phyloP scores from a whole-genome alignment of 2,113 vertebrate species.

The Vulpes ferrilata region DNA sequence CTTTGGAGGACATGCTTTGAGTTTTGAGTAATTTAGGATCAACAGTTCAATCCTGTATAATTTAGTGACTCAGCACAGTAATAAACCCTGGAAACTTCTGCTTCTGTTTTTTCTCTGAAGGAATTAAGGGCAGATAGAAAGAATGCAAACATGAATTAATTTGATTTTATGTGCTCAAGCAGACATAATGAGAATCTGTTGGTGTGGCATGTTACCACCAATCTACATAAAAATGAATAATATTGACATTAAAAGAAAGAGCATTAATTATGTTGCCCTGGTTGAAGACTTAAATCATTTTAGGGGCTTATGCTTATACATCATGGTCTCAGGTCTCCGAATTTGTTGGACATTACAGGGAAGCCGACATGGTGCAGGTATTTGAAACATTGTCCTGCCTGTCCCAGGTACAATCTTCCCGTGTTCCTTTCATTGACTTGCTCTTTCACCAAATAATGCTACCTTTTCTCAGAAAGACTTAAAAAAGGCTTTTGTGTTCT shows the following conservation, averaged over 20 bases:
- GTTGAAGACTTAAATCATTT: constrained; percentile 69
- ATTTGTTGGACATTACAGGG: background rate
- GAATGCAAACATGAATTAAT: constrained; percentile 86
- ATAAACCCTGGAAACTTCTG: constrained; percentile 74
- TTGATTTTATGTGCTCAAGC: constrained; percentile 87
- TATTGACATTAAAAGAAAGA: constrained; percentile 83
- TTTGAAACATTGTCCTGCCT: background rate
- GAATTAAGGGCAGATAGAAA: constrained; percentile 69
- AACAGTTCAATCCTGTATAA: constrained; percentile 50
- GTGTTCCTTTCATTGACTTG: background rate
- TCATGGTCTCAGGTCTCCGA: background rate
- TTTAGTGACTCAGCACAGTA: constrained; percentile 70
- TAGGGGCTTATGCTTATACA: background rate
- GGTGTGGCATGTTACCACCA: constrained; percentile 86
- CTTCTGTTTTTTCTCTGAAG: constrained; percentile 44
- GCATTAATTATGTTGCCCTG: constrained; percentile 68
- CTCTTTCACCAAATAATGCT: background rate
- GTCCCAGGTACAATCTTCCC: background rate
- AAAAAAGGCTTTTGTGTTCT: constrained; percentile 25
- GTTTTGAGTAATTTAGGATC: background rate
- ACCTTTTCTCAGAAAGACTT: background rate
- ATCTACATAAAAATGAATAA: constrained; percentile 87
- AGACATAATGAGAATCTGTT: constrained; percentile 86
- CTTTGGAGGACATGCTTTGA: background rate
- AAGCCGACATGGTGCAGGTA: background rate